A percentile compares a stretch with the other conserved stretches of the same genome.
Evolutionary conservation across 2,888 invertebrate genomes (phyloP).

Genomic region (Nezara viridula): DNA sequence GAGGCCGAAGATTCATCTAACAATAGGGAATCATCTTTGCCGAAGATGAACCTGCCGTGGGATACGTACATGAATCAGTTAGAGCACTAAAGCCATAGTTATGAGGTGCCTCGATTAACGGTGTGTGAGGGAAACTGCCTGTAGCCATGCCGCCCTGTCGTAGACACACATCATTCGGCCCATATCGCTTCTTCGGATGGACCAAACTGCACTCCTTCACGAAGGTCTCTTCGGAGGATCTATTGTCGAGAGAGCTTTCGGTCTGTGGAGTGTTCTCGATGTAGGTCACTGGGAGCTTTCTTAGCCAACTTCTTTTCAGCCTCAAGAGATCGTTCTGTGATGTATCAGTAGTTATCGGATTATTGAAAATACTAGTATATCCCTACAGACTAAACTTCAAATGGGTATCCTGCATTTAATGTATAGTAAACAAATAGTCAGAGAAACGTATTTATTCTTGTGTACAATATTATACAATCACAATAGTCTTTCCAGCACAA

Average conservation of each 20-base stretch:
- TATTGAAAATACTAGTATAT: no score
- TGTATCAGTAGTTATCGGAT: no score
- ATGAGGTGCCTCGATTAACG: not conserved
- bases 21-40: not conserved
- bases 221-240: not conserved
- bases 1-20: not conserved
- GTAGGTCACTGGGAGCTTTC: not conserved
- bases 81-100: not conserved
- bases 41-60: slow-evolving; percentile 1
- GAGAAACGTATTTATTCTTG: no score
- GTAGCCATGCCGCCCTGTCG: not conserved
- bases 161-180: not conserved
- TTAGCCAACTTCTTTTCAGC: not conserved
- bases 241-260: not conserved
- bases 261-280: not conserved
- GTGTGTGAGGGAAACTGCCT: not conserved
- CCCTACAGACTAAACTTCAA: no score
- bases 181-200: not conserved
- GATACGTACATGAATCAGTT: not conserved
- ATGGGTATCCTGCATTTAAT: no score
- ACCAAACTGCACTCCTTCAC: not conserved
- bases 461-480: no score
- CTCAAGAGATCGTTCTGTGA: not conserved
- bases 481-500: no score
- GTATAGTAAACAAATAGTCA: no score